Percentiles rank a stretch among this genome's conserved stretches.
Evolutionary conservation across 1,140 invertebrate species (phyloP).

Genomic region (Hypothenemus hampei): DNA sequence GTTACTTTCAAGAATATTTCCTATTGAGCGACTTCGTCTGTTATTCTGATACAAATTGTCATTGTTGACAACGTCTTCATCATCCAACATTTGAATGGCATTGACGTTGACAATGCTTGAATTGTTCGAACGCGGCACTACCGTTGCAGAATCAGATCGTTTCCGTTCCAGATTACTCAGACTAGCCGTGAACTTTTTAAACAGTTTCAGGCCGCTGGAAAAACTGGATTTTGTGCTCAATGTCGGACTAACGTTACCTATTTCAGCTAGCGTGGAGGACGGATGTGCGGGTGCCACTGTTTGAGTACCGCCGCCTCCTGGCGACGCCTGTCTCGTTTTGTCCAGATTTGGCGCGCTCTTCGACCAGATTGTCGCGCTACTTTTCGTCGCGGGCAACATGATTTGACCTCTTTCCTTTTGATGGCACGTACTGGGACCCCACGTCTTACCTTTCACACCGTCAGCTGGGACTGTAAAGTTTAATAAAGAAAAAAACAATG

Average conservation of each 20-base stretch:
- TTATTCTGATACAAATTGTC: slow-evolving; percentile 32
- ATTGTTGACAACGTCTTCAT: slow-evolving; percentile 1
- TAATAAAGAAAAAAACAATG: no score
- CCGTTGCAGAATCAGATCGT: no score
- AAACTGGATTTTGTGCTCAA: slow-evolving; percentile 33
- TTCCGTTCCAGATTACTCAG: slow-evolving; percentile 30
- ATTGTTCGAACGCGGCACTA: slow-evolving; percentile 36
- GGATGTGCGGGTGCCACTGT: no score
- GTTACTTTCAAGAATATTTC: slow-evolving; percentile 40
- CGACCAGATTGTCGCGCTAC: slow-evolving; percentile 47
- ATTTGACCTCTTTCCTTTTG: slow-evolving; percentile 80
- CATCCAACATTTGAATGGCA: slow-evolving; percentile 25
- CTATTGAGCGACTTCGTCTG: slow-evolving; percentile 42
- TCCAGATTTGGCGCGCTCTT: slow-evolving; percentile 76
- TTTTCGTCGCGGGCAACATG: slow-evolving; percentile 45
- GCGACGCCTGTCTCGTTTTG: slow-evolving; percentile 54
- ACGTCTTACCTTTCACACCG: slow-evolving; percentile 94
- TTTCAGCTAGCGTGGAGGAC: slow-evolving; percentile 46
- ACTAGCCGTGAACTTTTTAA: slow-evolving; percentile 39
- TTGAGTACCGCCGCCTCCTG: slow-evolving; percentile 45
- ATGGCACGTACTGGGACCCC: slow-evolving; percentile 90
- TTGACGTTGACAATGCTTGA: slow-evolving; percentile 41
- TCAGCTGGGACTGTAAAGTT: slow-evolving; percentile 76
- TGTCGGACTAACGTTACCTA: slow-evolving; percentile 51
- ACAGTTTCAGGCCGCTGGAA: slow-evolving; percentile 34